These are phyloP conservation scores for Drosophila melanosoma DNA, from an alignment of 2,888 invertebrate species.

Conservation along the genomic window DNA sequence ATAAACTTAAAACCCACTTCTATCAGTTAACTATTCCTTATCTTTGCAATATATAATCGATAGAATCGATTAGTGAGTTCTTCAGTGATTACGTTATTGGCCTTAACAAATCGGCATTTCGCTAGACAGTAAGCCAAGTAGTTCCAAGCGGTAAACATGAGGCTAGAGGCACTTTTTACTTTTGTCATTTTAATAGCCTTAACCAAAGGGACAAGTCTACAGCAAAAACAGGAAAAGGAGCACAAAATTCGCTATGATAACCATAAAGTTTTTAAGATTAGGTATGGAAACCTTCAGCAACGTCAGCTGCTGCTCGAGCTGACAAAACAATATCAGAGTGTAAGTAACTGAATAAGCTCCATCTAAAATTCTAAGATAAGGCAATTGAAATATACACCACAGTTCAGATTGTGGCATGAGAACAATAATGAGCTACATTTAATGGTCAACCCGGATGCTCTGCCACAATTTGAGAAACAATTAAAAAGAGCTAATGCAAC, in stretches of 20 bases:
- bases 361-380: background rate
- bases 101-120: background rate
- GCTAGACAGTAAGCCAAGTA: background rate
- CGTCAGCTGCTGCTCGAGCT: constrained; percentile 22
- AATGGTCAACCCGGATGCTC: constrained; percentile 87
- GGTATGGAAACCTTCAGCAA: constrained; percentile 10
- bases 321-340: constrained; percentile 28
- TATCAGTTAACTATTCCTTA: constrained; percentile 1
- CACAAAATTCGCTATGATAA: constrained; percentile 43
- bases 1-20: background rate
- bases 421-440: constrained; percentile 81
- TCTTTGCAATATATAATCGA: background rate
- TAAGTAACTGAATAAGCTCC: constrained; percentile 18
- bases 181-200: background rate
- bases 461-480: constrained; percentile 81
- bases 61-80: constrained; percentile 9
- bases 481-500: constrained; percentile 67
- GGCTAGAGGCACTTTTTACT: background rate
- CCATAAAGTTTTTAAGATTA: constrained; percentile 34
- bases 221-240: background rate
- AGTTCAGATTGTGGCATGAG: constrained; percentile 66
- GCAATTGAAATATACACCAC: background rate
- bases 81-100: constrained; percentile 22
- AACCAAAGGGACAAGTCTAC: constrained; percentile 6
- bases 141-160: constrained; percentile 28